phyloP scores from a whole-genome alignment of 1,140 invertebrate species.

The Atopsyche davidsoni region DNA sequence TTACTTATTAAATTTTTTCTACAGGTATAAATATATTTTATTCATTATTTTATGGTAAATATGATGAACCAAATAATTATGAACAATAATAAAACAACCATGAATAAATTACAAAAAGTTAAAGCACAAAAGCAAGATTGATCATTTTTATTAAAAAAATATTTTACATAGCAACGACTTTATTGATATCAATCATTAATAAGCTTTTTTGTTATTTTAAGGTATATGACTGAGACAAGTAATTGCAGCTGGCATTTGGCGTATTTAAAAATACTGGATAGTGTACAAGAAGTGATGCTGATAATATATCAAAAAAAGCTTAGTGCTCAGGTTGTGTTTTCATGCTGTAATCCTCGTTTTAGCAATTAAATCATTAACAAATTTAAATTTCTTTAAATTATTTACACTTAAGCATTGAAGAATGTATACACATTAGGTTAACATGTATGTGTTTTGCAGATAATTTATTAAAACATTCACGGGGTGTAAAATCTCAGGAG shows the following conservation, averaged over 20 bases:
- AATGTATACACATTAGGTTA: too few relatives aligned
- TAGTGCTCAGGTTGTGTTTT: constrained; percentile 2
- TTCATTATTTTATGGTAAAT: constrained; percentile 3
- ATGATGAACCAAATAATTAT: background rate
- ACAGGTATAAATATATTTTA: constrained; percentile 34
- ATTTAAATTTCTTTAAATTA: too few relatives aligned
- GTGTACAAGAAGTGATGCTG: constrained; percentile 44
- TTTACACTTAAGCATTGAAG: too few relatives aligned
- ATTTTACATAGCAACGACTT: background rate
- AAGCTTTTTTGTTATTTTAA: constrained; percentile 4
- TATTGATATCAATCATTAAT: background rate
- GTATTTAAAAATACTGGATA: constrained; percentile 34
- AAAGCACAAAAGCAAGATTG: background rate
- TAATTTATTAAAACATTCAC: too few relatives aligned
- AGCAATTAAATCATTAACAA: too few relatives aligned
- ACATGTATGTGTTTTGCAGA: too few relatives aligned
- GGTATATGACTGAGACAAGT: constrained; percentile 1
- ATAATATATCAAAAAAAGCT: constrained; percentile 43
- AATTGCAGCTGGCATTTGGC: constrained; percentile 36
- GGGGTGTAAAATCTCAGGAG: too few relatives aligned
- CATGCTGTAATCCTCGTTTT: constrained; percentile 11
- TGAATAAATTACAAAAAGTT: background rate
- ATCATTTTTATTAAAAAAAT: constrained; percentile 2
- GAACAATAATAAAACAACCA: background rate
- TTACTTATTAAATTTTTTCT: constrained; percentile 20